Base-by-base conservation (phyloP, 1,140 invertebrate genomes). In the Mizuhopecten yessoensis region DNA sequence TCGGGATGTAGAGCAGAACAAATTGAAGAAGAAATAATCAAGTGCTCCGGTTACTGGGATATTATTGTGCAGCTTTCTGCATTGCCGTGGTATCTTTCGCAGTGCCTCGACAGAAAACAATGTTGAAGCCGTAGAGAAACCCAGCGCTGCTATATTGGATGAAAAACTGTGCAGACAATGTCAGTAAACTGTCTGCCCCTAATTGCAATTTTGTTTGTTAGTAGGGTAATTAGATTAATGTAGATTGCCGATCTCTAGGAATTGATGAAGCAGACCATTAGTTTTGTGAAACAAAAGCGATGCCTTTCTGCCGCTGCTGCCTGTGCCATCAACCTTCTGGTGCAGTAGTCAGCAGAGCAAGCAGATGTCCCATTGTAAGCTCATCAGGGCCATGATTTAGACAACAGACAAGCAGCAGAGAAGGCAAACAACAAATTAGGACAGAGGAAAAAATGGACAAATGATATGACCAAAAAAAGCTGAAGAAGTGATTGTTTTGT, bases 1-100 rank as follows among this genome's bases (percentile, higher is more conserved):
- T 87, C 34, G 34, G 87, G 36, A 87, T 39, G 33, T 39, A 87
- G 36, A 87, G 34, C 87, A 87, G 87, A 87, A 87, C 87, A 87
- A 87, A 87, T 87, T 87, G 36, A 87, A 87, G 87, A 87, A 87
- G 87, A 87, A 87, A 87, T 87, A 87, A 87, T 39, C 34, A 39
- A 36, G 87, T 36, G 20, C 87, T 36, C 23, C 36, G 34, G 87
- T 34, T 34, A 87, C 87, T 3, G 34, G 36, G 23, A 36, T 15
- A 39, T 87, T n/a, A 33, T n/a, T 87, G 34, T 34, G 34, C 87
- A 75, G n/a, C 57, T 29, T n/a, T 29, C n/a, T 75, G 57, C 57
- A 75, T 75, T 75, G 57, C 57, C 5, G 57, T 75, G 57, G 23
- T 75, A 75, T 75, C 23, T 75, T 75, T n/a, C 11, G 23, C 57